Evolutionary conservation across 2,113 vertebrate genomes (phyloP), one percentile per base, ranked within the genome.

Genomic region (Pampusana beccarii): DNA sequence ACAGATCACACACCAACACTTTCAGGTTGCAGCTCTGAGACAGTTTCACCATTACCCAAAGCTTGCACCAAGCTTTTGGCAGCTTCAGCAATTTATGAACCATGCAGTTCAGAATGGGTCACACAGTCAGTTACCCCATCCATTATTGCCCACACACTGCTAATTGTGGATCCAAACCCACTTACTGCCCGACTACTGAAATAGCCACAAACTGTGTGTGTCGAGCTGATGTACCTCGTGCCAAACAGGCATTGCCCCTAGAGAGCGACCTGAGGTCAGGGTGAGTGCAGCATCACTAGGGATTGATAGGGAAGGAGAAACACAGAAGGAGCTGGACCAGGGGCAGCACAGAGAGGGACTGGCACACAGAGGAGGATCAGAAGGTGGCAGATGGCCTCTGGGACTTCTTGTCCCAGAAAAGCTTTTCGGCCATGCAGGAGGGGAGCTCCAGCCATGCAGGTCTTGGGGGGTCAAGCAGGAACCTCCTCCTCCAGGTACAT

Each of bases 231-330:
- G 25, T 3, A 72, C 4, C 34, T 4, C 1, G 13, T 48, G 34
- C 2, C 2, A 0, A 40, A 38, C 2, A 23, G 13, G 28, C 74
- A 67, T 0, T 25, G 21, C 10, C 46, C 21, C 34, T 6, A 9
- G 7, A 83, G 15, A 62, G 17, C 0, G 1, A 70, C 21, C n/a
- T 0, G 3, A 84, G 64, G 36, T 29, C 5, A 1, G 19, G 7
- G 19, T 4, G 9, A 65, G 16, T 13, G 66, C 15, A 74, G 40
- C 8, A 40, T 11, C n/a, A 31, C 23, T 21, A 58, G 21, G 31
- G 12, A 78, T 44, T 61, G 31, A 66, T 2, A 25, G 31, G 9
- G 15, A 87, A 86, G 13, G 15, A 19, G 18, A 78, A 58, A 34
- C 33, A 71, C 5, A 19, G 31, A 20, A 42, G 70, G 60, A 91